Percentiles rank a stretch among this genome's conserved stretches.
These are phyloP conservation scores for Paramisgurnus dabryanus DNA, from an alignment of 2,113 vertebrate genomes.

Conservation along the genomic window DNA sequence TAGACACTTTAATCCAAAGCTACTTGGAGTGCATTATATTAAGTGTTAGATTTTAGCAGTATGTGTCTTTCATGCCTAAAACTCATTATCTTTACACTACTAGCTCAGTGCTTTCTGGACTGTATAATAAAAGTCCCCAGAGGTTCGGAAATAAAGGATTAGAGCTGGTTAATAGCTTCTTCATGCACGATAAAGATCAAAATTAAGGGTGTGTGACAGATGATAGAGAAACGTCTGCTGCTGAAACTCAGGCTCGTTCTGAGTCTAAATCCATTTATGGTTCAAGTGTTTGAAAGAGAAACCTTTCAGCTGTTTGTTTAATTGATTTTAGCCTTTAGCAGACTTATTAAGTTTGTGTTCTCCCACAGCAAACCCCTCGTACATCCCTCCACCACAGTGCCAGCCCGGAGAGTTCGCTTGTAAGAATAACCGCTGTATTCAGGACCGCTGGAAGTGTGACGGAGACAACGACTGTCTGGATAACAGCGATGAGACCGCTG, in stretches of 20 bases:
- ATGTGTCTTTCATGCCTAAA: too few species aligned
- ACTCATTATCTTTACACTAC: too few species aligned
- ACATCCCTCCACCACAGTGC: slow-evolving; percentile 93
- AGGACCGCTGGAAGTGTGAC: slow-evolving; percentile 97
- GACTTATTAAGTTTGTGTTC: slow-evolving; percentile 30
- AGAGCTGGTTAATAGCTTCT: neutral
- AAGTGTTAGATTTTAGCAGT: too few species aligned
- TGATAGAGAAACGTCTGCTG: neutral
- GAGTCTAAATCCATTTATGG: neutral
- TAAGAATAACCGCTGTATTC: slow-evolving; percentile 97
- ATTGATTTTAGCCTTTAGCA: slow-evolving; percentile 4
- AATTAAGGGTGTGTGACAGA: neutral
- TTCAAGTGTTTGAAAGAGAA: neutral
- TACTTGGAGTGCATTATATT: too few species aligned
- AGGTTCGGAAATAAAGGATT: neutral
- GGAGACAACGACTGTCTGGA: slow-evolving; percentile 98
- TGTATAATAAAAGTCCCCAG: neutral
- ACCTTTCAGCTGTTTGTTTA: neutral
- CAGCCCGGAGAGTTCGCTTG: slow-evolving; percentile 95
- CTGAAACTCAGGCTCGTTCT: neutral
- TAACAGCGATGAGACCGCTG: slow-evolving; percentile 92
- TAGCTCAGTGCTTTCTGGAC: too few species aligned
- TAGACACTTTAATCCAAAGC: too few species aligned
- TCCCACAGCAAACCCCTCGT: slow-evolving; percentile 89
- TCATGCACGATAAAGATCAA: neutral